Percentiles rank a stretch among this genome's conserved stretches.
Evolutionary conservation across 2,888 invertebrate genomes (phyloP).

Genomic region (Dyspetes luteomarginatus): DNA sequence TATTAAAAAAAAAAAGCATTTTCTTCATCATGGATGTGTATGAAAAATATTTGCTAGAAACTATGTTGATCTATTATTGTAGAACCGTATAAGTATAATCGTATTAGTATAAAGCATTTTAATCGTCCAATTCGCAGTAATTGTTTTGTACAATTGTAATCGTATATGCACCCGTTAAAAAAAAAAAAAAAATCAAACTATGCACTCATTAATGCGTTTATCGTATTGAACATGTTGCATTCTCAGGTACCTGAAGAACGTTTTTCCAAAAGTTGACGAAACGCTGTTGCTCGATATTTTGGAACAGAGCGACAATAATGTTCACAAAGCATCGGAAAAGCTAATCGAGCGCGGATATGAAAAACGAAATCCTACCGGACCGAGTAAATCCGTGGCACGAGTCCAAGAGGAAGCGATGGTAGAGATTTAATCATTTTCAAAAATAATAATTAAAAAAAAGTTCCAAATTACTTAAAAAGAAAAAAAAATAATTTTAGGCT

Average conservation of each 20-base stretch:
- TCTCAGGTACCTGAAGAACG: conserved; percentile 93
- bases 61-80: conserved; percentile 30
- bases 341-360: conserved; percentile 92
- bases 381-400: conserved; percentile 84
- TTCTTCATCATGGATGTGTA: conserved; percentile 19
- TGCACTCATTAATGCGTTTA: conserved; percentile 25
- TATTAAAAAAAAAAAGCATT: conserved; percentile 5
- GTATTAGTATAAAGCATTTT: conserved; percentile 49
- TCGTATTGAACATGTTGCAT: conserved; percentile 57
- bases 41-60: conserved; percentile 27
- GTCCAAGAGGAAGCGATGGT: conserved; percentile 78
- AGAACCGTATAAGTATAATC: conserved; percentile 45
- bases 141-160: conserved; percentile 55
- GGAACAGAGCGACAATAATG: conserved; percentile 94
- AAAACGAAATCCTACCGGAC: conserved; percentile 88
- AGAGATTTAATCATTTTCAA: conserved; percentile 1
- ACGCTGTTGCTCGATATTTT: conserved; percentile 92
- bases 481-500: conserved; percentile 57
- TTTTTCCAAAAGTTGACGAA: conserved; percentile 96
- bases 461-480: neutral
- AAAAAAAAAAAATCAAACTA: conserved; percentile 3
- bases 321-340: conserved; percentile 93
- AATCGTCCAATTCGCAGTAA: conserved; percentile 50
- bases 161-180: conserved; percentile 56
- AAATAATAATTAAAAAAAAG: neutral